Base-by-base conservation (phyloP, 2,888 invertebrate genomes). In the Drosophila lacicola region DNA sequence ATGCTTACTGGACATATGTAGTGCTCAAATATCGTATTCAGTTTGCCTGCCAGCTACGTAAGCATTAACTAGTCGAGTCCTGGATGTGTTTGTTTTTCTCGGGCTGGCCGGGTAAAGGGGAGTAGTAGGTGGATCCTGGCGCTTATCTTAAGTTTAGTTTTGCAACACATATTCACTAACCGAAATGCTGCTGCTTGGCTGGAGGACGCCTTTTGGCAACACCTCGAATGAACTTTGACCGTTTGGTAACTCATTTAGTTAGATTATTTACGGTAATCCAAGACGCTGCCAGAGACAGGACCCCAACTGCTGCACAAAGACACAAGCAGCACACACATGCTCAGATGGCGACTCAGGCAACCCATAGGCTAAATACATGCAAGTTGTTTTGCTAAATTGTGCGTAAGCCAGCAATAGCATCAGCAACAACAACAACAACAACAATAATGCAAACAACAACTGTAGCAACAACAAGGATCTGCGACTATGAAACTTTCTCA, bases 341-440 rank as follows among this genome's bases (percentile, higher is more conserved):
- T 42, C 41, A 45, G 41, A 46, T 42, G 46, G 55, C 46, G 41
- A 37, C 25, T 42, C 21, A 71, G 51, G 6, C 57, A 51, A 41
- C 77, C 73, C 62, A 54, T 73, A 70, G 86, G 86, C 86, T 80
- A 86, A 86, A 86, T 82, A 73, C 83, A 82, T 83, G 87, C 83
- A 83, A 88, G 84, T 88, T 86, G 89, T 84, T 87, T 80, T 85
- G 85, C 89, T 87, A 85, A 85, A 89, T 85, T 89, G 85, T 85
- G 85, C 85, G 85, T 85, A 85, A 85, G 85, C 89, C 70, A 64
- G 68, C 68, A 77, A 70, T 63, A 62, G 36, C 45, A 58, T 63
- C 51, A 81, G 46, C 60, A 64, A 45, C 62, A 70, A 21, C 53
- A 60, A 45, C 62, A 70, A 21, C 53, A 60, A 36, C 29, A 54